phyloP scores from a whole-genome alignment of 2,113 vertebrate genomes.

The Hyperopisus bebe region DNA sequence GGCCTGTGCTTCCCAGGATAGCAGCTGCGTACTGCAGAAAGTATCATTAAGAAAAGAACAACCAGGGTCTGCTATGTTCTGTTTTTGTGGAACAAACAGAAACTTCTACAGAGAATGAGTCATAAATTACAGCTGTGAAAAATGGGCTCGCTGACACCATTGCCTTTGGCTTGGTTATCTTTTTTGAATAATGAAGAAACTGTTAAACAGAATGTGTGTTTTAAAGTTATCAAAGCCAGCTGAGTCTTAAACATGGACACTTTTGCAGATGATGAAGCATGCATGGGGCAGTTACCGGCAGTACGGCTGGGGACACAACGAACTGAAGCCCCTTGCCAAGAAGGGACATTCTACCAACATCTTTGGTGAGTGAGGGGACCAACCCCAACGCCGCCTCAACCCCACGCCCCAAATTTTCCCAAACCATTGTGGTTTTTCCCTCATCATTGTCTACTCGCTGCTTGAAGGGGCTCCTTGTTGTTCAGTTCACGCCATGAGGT shows the following conservation, averaged over 20 bases:
- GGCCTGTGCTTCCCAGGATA: neutral
- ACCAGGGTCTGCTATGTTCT: neutral
- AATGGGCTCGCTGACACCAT: neutral
- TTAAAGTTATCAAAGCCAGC: neutral
- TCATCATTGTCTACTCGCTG: neutral
- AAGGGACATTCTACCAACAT: constrained; percentile 99
- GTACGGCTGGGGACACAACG: constrained; percentile 97
- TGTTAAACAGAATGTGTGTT: neutral
- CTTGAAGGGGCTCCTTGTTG: neutral
- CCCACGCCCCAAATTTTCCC: neutral
- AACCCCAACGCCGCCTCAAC: neutral
- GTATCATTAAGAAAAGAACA: neutral
- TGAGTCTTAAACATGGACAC: neutral
- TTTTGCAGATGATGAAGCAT: constrained; percentile 93
- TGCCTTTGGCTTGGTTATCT: neutral
- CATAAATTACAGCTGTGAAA: neutral
- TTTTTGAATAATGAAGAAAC: neutral
- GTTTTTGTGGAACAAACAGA: neutral
- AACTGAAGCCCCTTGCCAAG: constrained; percentile 93
- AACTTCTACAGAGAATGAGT: neutral
- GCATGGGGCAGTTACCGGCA: constrained; percentile 94
- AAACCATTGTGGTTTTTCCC: neutral
- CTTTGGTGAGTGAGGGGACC: constrained; percentile 75
- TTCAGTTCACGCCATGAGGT: neutral
- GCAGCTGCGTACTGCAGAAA: neutral